Conservation (phyloP, 2,888 invertebrate species). For the Caenorhabditis afra region DNA sequence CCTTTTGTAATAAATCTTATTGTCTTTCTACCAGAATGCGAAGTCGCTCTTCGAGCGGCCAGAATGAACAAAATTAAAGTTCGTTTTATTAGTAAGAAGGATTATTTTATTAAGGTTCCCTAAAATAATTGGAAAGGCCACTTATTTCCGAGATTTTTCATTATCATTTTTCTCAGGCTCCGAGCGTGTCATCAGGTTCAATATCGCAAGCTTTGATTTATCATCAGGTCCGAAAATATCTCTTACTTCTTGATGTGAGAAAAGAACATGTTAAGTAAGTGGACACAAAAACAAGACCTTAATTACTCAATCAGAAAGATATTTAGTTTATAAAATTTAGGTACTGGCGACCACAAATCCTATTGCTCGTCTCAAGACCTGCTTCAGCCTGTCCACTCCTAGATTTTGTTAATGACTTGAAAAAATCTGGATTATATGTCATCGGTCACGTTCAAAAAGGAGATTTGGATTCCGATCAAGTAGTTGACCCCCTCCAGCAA, state of each 20-base stretch:
- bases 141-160: no score
- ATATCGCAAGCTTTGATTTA: constrained; percentile 98
- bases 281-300: no score
- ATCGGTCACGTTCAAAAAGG: constrained; percentile 85
- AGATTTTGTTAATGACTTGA: constrained; percentile 97
- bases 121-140: no score
- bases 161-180: constrained; percentile 50
- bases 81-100: no score
- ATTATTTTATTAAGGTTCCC: no score
- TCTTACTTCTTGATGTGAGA: constrained; percentile 93
- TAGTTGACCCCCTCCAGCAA: constrained; percentile 86
- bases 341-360: constrained; percentile 97
- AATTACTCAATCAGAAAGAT: no score
- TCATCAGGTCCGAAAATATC: constrained; percentile 93
- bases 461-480: constrained; percentile 82
- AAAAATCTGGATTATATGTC: constrained; percentile 91
- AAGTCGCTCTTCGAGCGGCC: no score
- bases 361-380: constrained; percentile 93
- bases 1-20: no score
- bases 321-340: no score
- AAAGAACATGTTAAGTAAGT: constrained; percentile 90
- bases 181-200: constrained; percentile 91
- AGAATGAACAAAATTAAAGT: no score
- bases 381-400: constrained; percentile 92
- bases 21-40: no score